Evolutionary conservation across 2,888 invertebrate genomes (phyloP), one percentile per base, ranked within the genome.

Genomic region (Elmis aenea): DNA sequence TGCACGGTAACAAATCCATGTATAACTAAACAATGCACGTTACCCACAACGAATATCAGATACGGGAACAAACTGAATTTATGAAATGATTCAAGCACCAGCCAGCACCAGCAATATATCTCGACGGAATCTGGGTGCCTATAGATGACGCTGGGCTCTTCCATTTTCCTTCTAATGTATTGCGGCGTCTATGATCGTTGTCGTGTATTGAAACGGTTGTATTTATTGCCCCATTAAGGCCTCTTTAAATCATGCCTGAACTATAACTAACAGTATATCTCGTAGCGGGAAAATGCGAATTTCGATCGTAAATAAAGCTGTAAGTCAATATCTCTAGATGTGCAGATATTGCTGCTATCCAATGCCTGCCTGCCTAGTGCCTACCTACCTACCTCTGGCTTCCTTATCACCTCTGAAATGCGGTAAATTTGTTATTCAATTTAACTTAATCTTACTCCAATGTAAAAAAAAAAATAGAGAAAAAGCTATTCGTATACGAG

Each of bases 181-280:
- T 60, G 61, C 60, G 57, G 59, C 60, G 59, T 59, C 61, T 61
- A 61, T 63, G 66, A 66, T 66, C 65, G 65, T 62, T 64, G 64
- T 64, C 61, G 61, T 58, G 65, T 71, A 73, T 73, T 72, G 73
- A 73, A 73, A 73, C 72, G 68, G 69, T 64, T 67, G 70, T 74
- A 74, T 74, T 73, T 74, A 73, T 74, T 71, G 73, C 70, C 71
- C 74, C 73, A 74, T 74, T 74, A 74, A 72, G 73, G 67, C 62
- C 67, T 64, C 69, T 68, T 72, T 73, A 74, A 74, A 74, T 73
- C 74, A 74, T 73, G 66, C 66, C 63, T 56, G 66, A 68, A 70
- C 72, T 69, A 66, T 71, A 72, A 72, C 71, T 72, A 71, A 61
- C 64, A 61, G 62, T 62, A 59, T 64, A 63, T 66, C 64, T 56